Conservation (phyloP, 1,140 invertebrate genomes). For the Drosophila insularis region DNA sequence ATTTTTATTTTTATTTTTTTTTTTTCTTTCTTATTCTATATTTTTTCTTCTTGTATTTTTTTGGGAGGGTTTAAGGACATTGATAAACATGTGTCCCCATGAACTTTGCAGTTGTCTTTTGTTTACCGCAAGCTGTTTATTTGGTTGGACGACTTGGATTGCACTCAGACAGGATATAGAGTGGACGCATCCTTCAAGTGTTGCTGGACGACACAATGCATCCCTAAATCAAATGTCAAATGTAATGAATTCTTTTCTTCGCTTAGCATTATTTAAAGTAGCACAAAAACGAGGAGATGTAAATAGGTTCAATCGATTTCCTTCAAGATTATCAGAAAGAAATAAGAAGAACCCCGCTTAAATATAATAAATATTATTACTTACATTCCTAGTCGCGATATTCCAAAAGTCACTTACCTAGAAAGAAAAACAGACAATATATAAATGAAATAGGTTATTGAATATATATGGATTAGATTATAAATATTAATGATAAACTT, state of each 20-base stretch:
- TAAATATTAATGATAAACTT: not conserved
- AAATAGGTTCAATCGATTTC: no score
- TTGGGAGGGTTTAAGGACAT: constrained; percentile 27
- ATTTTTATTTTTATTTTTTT: not conserved
- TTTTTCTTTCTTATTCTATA: not conserved
- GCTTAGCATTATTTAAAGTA: not conserved
- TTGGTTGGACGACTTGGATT: constrained; percentile 31
- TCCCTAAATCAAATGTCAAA: constrained; percentile 50
- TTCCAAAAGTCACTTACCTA: not conserved
- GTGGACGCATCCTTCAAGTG: constrained; percentile 20
- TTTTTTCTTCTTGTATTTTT: constrained; percentile 2
- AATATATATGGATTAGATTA: not conserved
- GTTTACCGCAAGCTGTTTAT: constrained; percentile 56
- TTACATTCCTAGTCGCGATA: not conserved
- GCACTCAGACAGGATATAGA: constrained; percentile 50
- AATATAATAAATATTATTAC: not conserved
- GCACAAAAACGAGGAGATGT: not conserved
- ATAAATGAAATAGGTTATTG: not conserved
- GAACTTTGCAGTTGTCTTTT: constrained; percentile 57
- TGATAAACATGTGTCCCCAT: constrained; percentile 56
- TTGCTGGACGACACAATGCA: constrained; percentile 23
- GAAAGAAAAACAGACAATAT: not conserved
- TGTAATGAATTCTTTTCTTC: constrained; percentile 37
- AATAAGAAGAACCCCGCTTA: no score
- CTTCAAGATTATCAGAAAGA: no score